These are phyloP conservation scores for Platyscapa corneri DNA, from an alignment of 1,140 invertebrate species.

Conservation along the genomic window DNA sequence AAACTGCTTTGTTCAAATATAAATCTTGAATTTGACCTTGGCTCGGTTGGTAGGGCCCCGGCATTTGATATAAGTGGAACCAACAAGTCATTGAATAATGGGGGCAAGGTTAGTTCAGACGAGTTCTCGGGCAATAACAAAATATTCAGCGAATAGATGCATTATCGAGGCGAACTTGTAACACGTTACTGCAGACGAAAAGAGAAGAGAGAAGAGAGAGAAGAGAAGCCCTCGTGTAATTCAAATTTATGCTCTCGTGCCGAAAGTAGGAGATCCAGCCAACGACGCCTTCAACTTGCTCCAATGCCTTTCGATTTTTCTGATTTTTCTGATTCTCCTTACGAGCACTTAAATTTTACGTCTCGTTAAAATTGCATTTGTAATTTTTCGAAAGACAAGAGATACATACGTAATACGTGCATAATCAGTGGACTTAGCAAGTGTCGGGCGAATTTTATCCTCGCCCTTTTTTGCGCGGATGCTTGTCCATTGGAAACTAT, in stretches of 20 bases:
- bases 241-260: slow-evolving; percentile 20
- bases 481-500: no score
- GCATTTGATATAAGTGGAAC: slow-evolving; percentile 19
- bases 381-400: no score
- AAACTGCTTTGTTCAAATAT: not conserved
- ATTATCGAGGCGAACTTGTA: slow-evolving; percentile 13
- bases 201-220: no score
- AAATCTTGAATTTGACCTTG: slow-evolving; percentile 30
- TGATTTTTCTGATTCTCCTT: no score
- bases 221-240: not conserved
- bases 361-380: no score
- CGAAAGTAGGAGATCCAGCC: not conserved
- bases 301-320: not conserved
- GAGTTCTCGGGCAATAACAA: slow-evolving; percentile 32
- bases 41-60: not conserved
- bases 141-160: slow-evolving; percentile 34
- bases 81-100: slow-evolving; percentile 38
- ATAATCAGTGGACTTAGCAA: no score
- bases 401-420: no score
- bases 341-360: no score
- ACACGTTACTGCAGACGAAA: slow-evolving; percentile 23
- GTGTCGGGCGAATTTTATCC: no score
- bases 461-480: no score
- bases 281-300: not conserved
- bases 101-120: slow-evolving; percentile 40